phyloP scores from a whole-genome alignment of 2,113 vertebrate species.

The Plecotus auritus region DNA sequence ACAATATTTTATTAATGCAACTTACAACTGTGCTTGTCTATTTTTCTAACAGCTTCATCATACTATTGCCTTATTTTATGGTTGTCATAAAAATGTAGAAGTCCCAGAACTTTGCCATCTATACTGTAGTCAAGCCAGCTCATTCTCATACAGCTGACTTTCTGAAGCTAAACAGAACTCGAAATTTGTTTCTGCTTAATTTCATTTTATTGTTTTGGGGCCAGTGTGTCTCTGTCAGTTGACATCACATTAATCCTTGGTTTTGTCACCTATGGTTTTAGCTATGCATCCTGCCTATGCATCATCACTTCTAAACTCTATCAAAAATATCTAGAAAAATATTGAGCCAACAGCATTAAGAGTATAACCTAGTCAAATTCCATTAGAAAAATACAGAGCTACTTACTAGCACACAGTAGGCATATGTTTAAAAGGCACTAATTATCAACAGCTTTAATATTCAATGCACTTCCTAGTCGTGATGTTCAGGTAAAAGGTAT shows the following conservation, averaged over 20 bases:
- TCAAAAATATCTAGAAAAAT: not conserved
- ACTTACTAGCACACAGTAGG: not conserved
- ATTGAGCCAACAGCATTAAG: not conserved
- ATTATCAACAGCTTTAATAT: not conserved
- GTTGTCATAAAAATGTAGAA: slow-evolving; percentile 45
- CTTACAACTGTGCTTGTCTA: not conserved
- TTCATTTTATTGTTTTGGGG: slow-evolving; percentile 3
- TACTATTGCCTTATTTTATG: slow-evolving; percentile 33
- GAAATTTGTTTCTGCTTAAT: slow-evolving; percentile 48
- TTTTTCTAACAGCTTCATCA: slow-evolving; percentile 22
- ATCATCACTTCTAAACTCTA: not conserved
- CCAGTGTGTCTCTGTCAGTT: not conserved
- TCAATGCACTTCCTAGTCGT: not conserved
- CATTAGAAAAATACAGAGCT: not conserved
- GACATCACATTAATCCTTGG: not conserved
- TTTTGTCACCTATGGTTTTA: not conserved
- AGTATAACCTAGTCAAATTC: not conserved
- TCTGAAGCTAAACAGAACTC: slow-evolving; percentile 48
- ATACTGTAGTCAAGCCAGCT: slow-evolving; percentile 24
- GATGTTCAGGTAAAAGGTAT: not conserved
- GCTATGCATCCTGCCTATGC: not conserved
- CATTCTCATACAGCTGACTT: not conserved
- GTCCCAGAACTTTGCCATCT: slow-evolving; percentile 37
- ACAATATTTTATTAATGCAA: slow-evolving; percentile 27
- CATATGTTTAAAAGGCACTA: not conserved